Conservation (phyloP, 1,140 invertebrate species). For the Homalodisca vitripennis region DNA sequence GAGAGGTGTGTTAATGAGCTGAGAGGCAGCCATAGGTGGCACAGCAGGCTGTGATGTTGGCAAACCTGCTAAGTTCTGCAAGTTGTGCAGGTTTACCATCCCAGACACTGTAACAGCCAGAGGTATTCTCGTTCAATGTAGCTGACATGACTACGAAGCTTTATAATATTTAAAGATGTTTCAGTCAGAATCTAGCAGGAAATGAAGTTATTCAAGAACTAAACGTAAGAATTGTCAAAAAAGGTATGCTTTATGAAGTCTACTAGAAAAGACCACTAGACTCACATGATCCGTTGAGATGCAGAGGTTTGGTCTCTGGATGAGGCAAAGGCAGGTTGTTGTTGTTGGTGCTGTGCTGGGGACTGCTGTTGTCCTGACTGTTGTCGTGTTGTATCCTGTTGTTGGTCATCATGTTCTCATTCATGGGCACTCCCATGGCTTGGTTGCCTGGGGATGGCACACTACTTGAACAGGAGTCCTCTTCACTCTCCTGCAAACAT, state of each 20-base stretch:
- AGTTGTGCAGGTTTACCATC: slow-evolving; percentile 23
- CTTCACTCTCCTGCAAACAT: slow-evolving; percentile 37
- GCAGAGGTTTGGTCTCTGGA: slow-evolving; percentile 6
- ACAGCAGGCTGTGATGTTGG: slow-evolving; percentile 20
- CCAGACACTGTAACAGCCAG: slow-evolving; percentile 28
- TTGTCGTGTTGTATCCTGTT: slow-evolving; percentile 23
- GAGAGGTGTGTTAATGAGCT: slow-evolving; percentile 66
- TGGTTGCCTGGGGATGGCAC: slow-evolving; percentile 15
- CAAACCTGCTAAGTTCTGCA: slow-evolving; percentile 9
- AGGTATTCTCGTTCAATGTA: too few relatives aligned
- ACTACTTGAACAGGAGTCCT: slow-evolving; percentile 33
- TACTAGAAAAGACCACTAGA: too few relatives aligned
- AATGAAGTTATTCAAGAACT: not conserved
- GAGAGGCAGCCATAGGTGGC: slow-evolving; percentile 33
- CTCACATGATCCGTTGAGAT: slow-evolving; percentile 28
- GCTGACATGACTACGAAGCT: too few relatives aligned
- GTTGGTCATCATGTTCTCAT: slow-evolving; percentile 6
- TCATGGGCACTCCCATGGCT: slow-evolving; percentile 24
- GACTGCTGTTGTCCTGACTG: slow-evolving; percentile 32
- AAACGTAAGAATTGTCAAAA: too few relatives aligned
- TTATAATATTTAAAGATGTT: too few relatives aligned
- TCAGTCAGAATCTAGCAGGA: too few relatives aligned
- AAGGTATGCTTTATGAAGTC: too few relatives aligned
- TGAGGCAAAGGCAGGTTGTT: slow-evolving; percentile 15
- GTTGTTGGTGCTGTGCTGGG: slow-evolving; percentile 22